Base-by-base conservation (phyloP, 1,140 invertebrate species). In the Orchestia grillus region DNA sequence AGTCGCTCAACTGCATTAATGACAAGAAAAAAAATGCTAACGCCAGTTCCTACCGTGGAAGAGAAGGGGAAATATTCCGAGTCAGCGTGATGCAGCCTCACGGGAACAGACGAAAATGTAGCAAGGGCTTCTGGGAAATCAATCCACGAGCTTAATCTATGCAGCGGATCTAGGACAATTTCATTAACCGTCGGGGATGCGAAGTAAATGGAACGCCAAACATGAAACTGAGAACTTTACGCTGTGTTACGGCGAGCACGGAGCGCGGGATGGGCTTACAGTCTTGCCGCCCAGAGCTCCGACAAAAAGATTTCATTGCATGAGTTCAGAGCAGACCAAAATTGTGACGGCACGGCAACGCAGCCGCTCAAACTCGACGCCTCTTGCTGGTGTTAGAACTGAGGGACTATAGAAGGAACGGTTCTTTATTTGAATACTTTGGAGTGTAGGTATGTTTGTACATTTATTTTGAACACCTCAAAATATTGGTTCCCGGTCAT, bases 81-180 rank as follows among this genome's bases (percentile, higher is more conserved):
- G 88, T 44, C 41, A 4, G 0, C 88, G 41, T 15, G 36, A 42
- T 41, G 44, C 41, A 11, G 92, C 11, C 92, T 47, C 92, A 8
- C 40, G 92, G 44, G 44, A n/a, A 28, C 11, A 44, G 11, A 19
- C 44, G 43, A 94, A 77, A 94, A 94, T 94, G 92, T n/a, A 94
- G 8, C 19, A 40, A 45, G 44, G 92, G 44, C 92, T 45, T 44
- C 44, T 23, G 92, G 92, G 92, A 94, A 94, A 94, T 94, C 92
- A 94, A 94, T 94, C 44, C 92, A 0, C 40, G 92, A 94, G 92
- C 92, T 94, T 94, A 94, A 45, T 94, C 92, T 94, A 47, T 47
- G 44, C 43, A 44, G 92, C 8, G 92, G 92, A 94, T 94, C 92
- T 45, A 44, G 36, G 92, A 94, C 92, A 94, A 94, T 94, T 94